Conservation (phyloP, 2,888 invertebrate species). For the Molanna angustata region DNA sequence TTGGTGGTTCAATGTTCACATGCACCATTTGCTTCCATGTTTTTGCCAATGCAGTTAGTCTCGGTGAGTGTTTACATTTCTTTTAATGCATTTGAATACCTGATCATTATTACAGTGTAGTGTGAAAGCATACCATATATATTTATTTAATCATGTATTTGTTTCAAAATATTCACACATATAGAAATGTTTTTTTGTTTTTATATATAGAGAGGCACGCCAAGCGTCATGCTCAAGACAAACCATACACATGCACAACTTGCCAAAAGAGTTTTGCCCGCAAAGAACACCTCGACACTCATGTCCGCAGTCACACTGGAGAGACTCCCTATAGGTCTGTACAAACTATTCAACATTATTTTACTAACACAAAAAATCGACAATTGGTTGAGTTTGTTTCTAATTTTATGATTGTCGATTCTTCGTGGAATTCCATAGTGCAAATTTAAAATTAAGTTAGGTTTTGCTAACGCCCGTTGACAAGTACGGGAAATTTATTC, state of each 20-base stretch:
- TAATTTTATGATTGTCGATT: no score
- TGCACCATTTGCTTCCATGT: constrained; percentile 72
- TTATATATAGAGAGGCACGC: constrained; percentile 64
- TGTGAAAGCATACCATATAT: no score
- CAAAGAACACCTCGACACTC: constrained; percentile 84
- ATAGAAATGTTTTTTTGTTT: not conserved
- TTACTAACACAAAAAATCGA: no score
- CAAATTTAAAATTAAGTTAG: no score
- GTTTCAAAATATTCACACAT: not conserved
- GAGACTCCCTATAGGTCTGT: constrained; percentile 79
- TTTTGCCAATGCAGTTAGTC: constrained; percentile 66
- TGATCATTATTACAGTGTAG: no score
- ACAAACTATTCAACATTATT: no score
- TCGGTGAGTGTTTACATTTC: constrained; percentile 37
- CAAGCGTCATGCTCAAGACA: constrained; percentile 79
- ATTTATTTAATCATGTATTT: no score
- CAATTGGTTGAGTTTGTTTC: no score
- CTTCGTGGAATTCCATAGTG: no score
- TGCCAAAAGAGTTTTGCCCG: constrained; percentile 85
- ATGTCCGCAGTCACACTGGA: constrained; percentile 78
- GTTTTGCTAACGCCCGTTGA: no score
- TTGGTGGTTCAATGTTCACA: constrained; percentile 74
- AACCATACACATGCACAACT: constrained; percentile 80
- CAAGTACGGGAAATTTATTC: no score
- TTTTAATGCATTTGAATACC: no score